Evolutionary conservation across 2,888 invertebrate species (phyloP), one percentile per base, ranked within the genome.

Genomic region (Esperia sulphurella): DNA sequence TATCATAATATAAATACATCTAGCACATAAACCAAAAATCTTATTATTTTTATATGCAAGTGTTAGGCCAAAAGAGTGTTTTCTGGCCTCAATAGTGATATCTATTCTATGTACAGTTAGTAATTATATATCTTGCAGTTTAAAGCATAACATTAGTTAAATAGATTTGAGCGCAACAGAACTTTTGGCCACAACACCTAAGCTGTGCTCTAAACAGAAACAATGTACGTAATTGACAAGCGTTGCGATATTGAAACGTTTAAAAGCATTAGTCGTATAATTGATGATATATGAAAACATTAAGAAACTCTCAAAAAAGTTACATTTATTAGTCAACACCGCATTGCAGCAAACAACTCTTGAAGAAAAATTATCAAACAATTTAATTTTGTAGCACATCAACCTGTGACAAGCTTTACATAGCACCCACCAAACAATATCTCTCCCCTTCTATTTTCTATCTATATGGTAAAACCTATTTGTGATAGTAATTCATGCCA

Each of bases 21-120:
- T 71, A 72, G 64, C 61, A 70, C 69, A 68, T 63, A 61, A 68
- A 68, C 64, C 58, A 60, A 71, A 63, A 63, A 57, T 21, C 59
- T 61, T 65, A 61, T 52, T 54, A 58, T 65, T 61, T 68, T 61
- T 68, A 66, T 46, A 54, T 37, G 9, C 50, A 53, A 45, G 51
- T 43, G 46, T 55, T 62, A 57, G 57, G 58, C 59, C 59, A 54
- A 54, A 43, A 44, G 43, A 28, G 9, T 46, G 46, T 51, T 46
- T 45, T 50, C 40, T 49, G 21, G 41, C 51, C 51, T 43, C 43
- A 41, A 43, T 13, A 39, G 43, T 53, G 8, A 40, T 45, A 37
- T 12, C 33, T 48, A 47, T 53, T 59, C 52, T 70, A 68, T 68
- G 57, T 68, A 68, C 63, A 66, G 53, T 54, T 48, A 54, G 33